Evolutionary conservation across 2,888 invertebrate genomes (phyloP).

Genomic region (Prenolepis imparis): DNA sequence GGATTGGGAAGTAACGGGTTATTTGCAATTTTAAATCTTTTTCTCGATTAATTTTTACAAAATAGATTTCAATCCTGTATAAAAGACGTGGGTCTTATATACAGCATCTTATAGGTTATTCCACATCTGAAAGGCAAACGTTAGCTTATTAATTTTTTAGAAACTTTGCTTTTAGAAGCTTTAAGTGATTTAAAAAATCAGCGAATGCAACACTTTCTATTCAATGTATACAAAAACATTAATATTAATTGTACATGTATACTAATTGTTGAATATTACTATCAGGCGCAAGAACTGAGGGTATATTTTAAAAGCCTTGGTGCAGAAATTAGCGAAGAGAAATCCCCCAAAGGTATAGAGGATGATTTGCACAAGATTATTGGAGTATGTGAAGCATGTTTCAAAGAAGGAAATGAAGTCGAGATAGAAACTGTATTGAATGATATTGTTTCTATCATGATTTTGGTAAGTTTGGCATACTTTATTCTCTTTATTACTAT

Average conservation of each 20-base stretch:
- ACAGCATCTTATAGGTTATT: constrained; percentile 56
- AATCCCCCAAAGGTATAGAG: constrained; percentile 95
- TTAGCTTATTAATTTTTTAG: constrained; percentile 37
- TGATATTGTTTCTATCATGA: constrained; percentile 98
- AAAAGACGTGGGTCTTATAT: neutral
- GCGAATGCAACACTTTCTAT: neutral
- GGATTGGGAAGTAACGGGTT: neutral
- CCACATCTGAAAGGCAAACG: neutral
- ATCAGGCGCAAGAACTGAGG: constrained; percentile 94
- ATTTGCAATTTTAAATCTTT: neutral
- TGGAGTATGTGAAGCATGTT: constrained; percentile 96
- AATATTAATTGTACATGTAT: neutral
- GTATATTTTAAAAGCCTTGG: constrained; percentile 96
- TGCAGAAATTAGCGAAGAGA: constrained; percentile 97
- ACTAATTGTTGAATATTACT: constrained; percentile 31
- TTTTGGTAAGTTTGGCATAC: constrained; percentile 89
- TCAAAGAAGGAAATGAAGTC: constrained; percentile 94
- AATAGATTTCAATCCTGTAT: neutral
- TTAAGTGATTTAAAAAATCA: neutral
- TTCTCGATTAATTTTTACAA: neutral
- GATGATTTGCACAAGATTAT: constrained; percentile 98
- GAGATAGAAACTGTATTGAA: constrained; percentile 98
- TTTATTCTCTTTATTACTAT: constrained; percentile 1
- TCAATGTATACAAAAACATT: constrained; percentile 61
- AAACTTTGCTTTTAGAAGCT: constrained; percentile 18